Conservation (phyloP, 2,113 vertebrate genomes). For the Cyprinodon brontotheroides region DNA sequence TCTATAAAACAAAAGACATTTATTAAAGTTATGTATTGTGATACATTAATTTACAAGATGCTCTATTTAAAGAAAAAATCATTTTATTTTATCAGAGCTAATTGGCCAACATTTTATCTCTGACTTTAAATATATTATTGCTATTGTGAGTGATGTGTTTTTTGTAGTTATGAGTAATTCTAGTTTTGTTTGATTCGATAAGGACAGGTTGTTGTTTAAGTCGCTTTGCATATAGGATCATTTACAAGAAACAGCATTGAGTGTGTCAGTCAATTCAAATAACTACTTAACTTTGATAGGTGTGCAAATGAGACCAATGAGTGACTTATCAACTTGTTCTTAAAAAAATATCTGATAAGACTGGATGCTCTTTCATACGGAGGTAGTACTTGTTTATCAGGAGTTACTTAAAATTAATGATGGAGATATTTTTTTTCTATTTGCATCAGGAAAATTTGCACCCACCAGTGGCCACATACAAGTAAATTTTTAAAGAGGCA, state of each 20-base stretch:
- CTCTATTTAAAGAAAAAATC: no score
- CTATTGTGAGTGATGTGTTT: neutral
- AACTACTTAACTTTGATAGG: neutral
- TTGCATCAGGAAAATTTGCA: neutral
- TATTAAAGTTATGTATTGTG: no score
- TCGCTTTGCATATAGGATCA: neutral
- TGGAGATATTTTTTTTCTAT: no score
- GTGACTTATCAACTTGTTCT: neutral
- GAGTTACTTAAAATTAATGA: neutral
- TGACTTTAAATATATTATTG: neutral
- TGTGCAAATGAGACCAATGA: neutral
- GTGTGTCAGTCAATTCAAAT: neutral
- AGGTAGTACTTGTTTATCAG: neutral
- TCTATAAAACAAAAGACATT: no score
- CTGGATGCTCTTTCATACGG: neutral
- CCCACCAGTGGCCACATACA: no score
- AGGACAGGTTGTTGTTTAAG: neutral
- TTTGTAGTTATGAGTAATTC: no score
- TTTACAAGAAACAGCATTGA: neutral
- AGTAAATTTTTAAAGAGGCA: no score
- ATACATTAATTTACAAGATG: no score
- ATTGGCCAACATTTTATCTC: no score
- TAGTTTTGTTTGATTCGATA: neutral
- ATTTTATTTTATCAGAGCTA: no score
- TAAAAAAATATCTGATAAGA: neutral